Percentiles rank a stretch among this genome's conserved stretches.
Evolutionary conservation across 2,888 invertebrate species (phyloP).

Genomic region (Fragum sueziense): DNA sequence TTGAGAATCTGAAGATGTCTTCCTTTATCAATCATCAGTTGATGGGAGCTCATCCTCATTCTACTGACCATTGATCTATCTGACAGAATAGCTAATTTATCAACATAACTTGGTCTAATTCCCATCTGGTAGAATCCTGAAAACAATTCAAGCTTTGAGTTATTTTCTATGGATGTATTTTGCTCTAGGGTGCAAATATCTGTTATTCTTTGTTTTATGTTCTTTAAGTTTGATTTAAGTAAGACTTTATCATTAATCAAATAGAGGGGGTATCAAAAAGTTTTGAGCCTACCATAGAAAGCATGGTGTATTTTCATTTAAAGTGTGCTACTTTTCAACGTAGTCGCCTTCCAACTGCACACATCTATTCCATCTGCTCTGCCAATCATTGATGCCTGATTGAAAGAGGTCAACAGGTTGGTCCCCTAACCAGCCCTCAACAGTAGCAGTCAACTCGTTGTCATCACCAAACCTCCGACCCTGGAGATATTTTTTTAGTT

Average conservation of each 20-base stretch:
- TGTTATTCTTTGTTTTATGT: not conserved
- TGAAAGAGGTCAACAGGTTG: too few relatives aligned
- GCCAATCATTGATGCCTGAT: too few relatives aligned
- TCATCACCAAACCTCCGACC: too few relatives aligned
- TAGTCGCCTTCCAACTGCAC: too few relatives aligned
- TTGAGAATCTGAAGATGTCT: not conserved
- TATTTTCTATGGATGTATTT: not conserved
- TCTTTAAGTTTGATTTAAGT: not conserved
- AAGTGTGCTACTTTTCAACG: too few relatives aligned
- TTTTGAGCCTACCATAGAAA: too few relatives aligned
- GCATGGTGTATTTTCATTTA: too few relatives aligned
- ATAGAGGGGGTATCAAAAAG: too few relatives aligned
- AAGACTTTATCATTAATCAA: not conserved
- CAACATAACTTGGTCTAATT: not conserved
- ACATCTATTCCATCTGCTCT: too few relatives aligned
- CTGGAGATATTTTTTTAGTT: too few relatives aligned
- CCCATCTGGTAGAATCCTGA: not conserved
- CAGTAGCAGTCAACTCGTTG: too few relatives aligned
- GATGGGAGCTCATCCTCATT: not conserved
- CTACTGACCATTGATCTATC: not conserved
- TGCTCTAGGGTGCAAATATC: not conserved
- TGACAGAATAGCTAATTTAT: not conserved
- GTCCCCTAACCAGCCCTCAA: too few relatives aligned
- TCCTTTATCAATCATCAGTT: not conserved
- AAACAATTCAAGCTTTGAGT: not conserved